Evolutionary conservation across 2,888 invertebrate genomes (phyloP).

Genomic region (Portevinia maculata): DNA sequence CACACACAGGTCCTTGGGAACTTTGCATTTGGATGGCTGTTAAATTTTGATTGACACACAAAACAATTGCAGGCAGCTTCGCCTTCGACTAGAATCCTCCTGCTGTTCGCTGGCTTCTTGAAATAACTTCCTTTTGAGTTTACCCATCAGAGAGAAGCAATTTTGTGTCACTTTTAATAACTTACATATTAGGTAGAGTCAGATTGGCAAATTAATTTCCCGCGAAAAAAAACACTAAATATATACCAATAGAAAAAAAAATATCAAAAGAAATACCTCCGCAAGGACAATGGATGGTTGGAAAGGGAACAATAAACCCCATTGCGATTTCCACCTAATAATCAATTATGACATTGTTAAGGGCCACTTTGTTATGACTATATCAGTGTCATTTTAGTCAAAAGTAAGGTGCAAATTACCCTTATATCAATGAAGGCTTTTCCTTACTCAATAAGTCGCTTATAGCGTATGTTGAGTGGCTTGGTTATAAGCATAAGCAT

Average conservation of each 20-base stretch:
- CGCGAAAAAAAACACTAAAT: neutral
- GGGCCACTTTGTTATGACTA: conserved; percentile 38
- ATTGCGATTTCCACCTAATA: conserved; percentile 60
- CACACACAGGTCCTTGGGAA: conserved; percentile 37
- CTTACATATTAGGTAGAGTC: conserved; percentile 58
- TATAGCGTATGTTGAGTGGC: neutral
- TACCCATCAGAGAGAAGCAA: conserved; percentile 41
- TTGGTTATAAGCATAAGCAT: conserved; percentile 20
- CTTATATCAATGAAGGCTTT: too few relatives aligned
- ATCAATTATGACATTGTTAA: conserved; percentile 46
- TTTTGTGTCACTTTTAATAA: conserved; percentile 67
- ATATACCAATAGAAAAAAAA: neutral
- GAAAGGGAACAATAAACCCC: conserved; percentile 56
- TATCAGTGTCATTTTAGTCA: conserved; percentile 2
- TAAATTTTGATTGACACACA: conserved; percentile 59
- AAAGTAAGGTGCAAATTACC: too few relatives aligned
- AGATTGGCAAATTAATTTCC: conserved; percentile 68
- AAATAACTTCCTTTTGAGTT: conserved; percentile 41
- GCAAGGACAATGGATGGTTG: conserved; percentile 32
- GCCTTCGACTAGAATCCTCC: conserved; percentile 28
- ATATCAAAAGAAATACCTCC: neutral
- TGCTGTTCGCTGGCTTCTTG: conserved; percentile 1
- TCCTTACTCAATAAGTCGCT: too few relatives aligned
- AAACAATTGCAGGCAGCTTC: conserved; percentile 55
- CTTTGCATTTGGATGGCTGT: conserved; percentile 35